Evolutionary conservation across 2,888 invertebrate species (phyloP), one percentile per base, ranked within the genome.

Genomic region (Phortica okadai): DNA sequence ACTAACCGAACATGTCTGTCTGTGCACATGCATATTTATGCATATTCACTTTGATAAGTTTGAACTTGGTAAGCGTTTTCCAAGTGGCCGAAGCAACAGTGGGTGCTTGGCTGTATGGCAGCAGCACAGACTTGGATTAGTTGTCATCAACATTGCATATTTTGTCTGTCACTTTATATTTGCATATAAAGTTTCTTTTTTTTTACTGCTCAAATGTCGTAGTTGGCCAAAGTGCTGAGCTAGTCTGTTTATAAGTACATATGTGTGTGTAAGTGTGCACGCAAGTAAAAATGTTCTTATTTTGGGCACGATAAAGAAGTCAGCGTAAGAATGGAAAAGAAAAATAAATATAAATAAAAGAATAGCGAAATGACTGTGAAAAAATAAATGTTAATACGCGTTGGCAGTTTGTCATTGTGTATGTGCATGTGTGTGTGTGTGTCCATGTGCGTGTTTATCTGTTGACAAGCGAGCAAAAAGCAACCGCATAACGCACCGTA

Each of bases 301-400:
- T 62, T 11, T 14, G 50, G 50, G 8, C 8, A 50, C 6, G 10
- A 50, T 50, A 50, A 6, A 50, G 50, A 50, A 50, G 50, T 8
- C 8, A 8, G 14, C 8, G 14, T 2, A 50, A 50, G 14, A 50
- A 50, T 0, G 2, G 14, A 3, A 50, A 11, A 50, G 7, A 64
- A 41, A 41, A 62, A 62, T 25, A 66, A 66, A 66, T 41, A 50
- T 21, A 69, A 50, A 54, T 14, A 50, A 50, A 70, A 21, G 42
- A 50, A 45, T 25, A 16, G 69, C 84, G 83, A 86, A 85, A 83
- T 84, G 81, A 80, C 80, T 84, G 82, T 81, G 84, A 84, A 84
- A 86, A 59, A 86, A 89, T 87, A 88, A 88, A 88, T 87, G 87
- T 85, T 86, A 89, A 87, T 86, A 84, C 81, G 86, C 78, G 78